These are phyloP conservation scores for Morone saxatilis DNA, from an alignment of 2,113 vertebrate genomes.

Conservation along the genomic window DNA sequence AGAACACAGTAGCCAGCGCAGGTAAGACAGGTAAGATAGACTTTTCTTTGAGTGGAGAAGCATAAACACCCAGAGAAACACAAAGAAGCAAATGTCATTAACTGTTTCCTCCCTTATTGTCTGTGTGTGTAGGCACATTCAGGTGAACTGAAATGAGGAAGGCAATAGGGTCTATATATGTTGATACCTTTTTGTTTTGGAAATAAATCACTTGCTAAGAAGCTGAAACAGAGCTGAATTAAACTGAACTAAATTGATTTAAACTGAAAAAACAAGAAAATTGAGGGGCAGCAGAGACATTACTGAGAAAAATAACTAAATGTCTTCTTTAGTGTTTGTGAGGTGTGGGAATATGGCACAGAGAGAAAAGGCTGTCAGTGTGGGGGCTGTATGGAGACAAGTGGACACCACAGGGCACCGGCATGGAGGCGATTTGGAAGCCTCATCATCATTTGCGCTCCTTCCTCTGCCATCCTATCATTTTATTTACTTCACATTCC, in stretches of 20 bases:
- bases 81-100: not conserved
- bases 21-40: slow-evolving; percentile 82
- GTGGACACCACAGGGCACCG: slow-evolving; percentile 25
- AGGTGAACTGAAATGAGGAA: not conserved
- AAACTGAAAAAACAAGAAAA: not conserved
- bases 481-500: not conserved
- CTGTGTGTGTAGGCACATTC: not conserved
- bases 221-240: slow-evolving; percentile 17
- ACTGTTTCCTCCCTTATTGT: not conserved
- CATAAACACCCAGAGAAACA: not conserved
- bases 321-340: not conserved
- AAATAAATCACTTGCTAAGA: not conserved
- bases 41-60: slow-evolving; percentile 1
- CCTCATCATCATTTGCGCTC: slow-evolving; percentile 13
- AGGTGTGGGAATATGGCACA: slow-evolving; percentile 13
- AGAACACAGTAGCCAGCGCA: slow-evolving; percentile 83
- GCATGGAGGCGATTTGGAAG: slow-evolving; percentile 20
- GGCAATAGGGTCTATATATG: not conserved
- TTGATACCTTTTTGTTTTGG: not conserved
- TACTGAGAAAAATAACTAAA: slow-evolving; percentile 14
- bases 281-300: not conserved
- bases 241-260: slow-evolving; percentile 17
- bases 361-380: slow-evolving; percentile 31
- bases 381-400: slow-evolving; percentile 17
- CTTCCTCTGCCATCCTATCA: not conserved